phyloP scores from a whole-genome alignment of 2,888 invertebrate species.

The Plagiodera versicolora region DNA sequence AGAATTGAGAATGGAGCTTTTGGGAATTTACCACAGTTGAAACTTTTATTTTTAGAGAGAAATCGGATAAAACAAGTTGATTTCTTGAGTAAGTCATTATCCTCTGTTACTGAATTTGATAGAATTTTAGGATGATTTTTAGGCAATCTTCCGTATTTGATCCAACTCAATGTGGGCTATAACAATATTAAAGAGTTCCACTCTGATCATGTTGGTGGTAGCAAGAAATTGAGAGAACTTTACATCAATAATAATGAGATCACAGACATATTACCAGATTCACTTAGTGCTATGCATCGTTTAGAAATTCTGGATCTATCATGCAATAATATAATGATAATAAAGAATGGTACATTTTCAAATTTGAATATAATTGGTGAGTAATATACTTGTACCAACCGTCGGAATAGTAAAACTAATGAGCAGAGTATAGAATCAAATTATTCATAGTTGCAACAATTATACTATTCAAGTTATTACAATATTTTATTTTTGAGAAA shows the following conservation, averaged over 20 bases:
- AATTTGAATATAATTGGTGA: constrained; percentile 1
- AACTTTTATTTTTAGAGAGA: constrained; percentile 15
- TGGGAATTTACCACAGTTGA: constrained; percentile 16
- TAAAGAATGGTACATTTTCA: not conserved
- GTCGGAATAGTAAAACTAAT: no score
- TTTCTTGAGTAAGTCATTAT: constrained; percentile 16
- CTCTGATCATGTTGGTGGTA: not conserved
- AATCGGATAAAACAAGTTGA: constrained; percentile 15
- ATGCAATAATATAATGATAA: not conserved
- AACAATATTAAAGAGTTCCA: constrained; percentile 8
- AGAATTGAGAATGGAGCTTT: constrained; percentile 19
- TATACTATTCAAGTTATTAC: no score
- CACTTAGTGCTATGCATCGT: not conserved
- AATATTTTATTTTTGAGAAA: no score
- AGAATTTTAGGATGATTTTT: not conserved
- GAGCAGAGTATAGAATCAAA: no score
- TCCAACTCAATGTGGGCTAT: constrained; percentile 9
- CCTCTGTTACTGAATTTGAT: not conserved
- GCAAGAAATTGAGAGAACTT: not conserved
- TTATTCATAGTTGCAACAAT: no score
- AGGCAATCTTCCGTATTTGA: constrained; percentile 16
- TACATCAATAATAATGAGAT: not conserved
- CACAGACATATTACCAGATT: not conserved
- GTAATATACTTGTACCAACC: no score
- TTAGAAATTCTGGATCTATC: not conserved